A percentile compares a stretch with the other conserved stretches of the same genome.
Conservation (phyloP, 2,888 invertebrate species). For the Bembecia ichneumoniformis region DNA sequence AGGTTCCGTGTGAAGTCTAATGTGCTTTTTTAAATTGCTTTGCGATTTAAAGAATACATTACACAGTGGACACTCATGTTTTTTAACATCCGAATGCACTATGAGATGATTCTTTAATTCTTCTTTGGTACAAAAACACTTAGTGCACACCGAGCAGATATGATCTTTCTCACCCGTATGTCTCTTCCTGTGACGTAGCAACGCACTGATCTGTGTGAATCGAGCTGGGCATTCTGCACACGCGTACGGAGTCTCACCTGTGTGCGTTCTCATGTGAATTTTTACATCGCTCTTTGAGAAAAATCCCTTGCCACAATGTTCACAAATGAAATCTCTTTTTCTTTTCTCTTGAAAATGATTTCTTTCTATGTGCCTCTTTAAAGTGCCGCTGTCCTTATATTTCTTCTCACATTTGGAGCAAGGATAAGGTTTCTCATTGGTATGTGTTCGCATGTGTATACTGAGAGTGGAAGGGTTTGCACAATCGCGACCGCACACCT, state of each 20-base stretch:
- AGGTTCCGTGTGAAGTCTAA: constrained; percentile 40
- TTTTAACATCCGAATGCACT: constrained; percentile 42
- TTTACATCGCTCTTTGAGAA: constrained; percentile 40
- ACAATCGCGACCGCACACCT: constrained; percentile 32
- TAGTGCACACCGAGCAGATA: constrained; percentile 38
- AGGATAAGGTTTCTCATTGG: constrained; percentile 33
- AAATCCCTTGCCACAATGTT: constrained; percentile 53
- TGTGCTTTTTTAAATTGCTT: constrained; percentile 64
- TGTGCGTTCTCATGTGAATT: constrained; percentile 49
- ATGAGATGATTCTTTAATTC: constrained; percentile 39
- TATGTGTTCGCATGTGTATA: constrained; percentile 44
- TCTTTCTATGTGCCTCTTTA: constrained; percentile 41
- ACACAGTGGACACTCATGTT: constrained; percentile 48
- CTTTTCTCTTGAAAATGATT: constrained; percentile 30
- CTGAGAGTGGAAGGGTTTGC: constrained; percentile 30
- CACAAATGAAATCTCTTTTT: constrained; percentile 43
- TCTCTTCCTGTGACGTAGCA: constrained; percentile 37
- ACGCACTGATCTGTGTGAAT: constrained; percentile 43
- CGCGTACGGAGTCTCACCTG: constrained; percentile 51
- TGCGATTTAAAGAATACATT: constrained; percentile 60
- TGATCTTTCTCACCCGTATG: constrained; percentile 41
- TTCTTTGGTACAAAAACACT: constrained; percentile 45
- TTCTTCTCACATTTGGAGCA: constrained; percentile 43
- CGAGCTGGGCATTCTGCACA: constrained; percentile 38
- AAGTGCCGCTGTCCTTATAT: constrained; percentile 37